phyloP scores from a whole-genome alignment of 2,888 invertebrate genomes.

The Laothoe populi region DNA sequence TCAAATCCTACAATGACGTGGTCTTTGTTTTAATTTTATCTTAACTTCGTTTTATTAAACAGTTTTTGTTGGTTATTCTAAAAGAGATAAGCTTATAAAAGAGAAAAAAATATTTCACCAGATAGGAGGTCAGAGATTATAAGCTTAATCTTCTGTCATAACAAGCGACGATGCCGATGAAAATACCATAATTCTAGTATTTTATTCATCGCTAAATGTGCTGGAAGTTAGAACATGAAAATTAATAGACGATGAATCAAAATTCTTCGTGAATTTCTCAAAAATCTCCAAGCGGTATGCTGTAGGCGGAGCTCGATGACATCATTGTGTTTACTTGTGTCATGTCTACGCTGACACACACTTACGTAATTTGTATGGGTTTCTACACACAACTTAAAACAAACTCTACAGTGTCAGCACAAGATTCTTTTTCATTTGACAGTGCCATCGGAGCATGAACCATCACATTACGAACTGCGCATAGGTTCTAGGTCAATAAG shows the following conservation, averaged over 20 bases:
- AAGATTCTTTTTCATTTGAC: conserved; percentile 12
- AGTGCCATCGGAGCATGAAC: background rate
- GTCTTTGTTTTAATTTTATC: background rate
- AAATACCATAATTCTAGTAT: background rate
- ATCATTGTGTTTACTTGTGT: conserved; percentile 63
- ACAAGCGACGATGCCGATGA: background rate
- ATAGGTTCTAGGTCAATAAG: conserved; percentile 68
- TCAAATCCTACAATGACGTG: background rate
- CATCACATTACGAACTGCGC: conserved; percentile 44
- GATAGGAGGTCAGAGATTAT: no score
- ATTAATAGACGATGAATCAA: conserved; percentile 25
- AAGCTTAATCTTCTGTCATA: background rate
- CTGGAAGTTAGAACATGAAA: conserved; percentile 1
- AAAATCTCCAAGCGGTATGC: conserved; percentile 40
- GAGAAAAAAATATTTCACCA: no score
- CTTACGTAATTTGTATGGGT: conserved; percentile 39
- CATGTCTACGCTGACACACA: conserved; percentile 44
- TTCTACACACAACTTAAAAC: background rate
- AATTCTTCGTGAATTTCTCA: conserved; percentile 34
- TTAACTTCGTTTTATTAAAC: background rate
- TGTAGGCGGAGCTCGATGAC: conserved; percentile 65
- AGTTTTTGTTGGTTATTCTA: background rate
- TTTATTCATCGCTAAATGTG: background rate
- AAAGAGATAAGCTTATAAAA: background rate
- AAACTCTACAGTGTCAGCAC: background rate